Evolutionary conservation across 2,888 invertebrate genomes (phyloP), one percentile per base, ranked within the genome.

Genomic region (Drosophila quinaria): DNA sequence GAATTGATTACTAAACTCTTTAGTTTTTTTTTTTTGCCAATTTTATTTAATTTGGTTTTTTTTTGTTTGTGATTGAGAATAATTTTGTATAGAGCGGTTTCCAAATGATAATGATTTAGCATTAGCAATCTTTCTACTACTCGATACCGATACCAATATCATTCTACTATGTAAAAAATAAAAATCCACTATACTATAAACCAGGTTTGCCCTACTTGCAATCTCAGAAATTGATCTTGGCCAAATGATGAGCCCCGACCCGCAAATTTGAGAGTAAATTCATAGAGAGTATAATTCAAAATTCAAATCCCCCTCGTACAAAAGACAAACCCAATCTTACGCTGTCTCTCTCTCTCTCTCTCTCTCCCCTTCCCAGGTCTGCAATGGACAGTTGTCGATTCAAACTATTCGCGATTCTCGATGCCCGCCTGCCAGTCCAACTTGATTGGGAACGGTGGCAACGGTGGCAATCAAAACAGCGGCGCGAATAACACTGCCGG

Each of bases 361-460:
- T 92, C 92, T 22, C 25, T 25, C 25, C 94, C 94, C 94, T 94
- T 95, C 95, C 95, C 95, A 96, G 96, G 96, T 94, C 95, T 96
- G 94, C 96, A 96, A 94, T 96, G 96, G 96, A 95, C 95, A 93
- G 95, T 96, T 94, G 95, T 96, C 95, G 96, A 96, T 94, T 95
- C 96, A 93, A 95, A 95, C 92, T 96, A 96, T 93, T 94, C 96
- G 92, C 95, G 96, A 92, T 96, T 95, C 94, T 94, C 95, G 92
- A 94, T 94, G 92, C 93, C 95, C 90, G 94, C 95, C 92, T 94
- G 95, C 93, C 95, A 95, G 91, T 92, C 94, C 77, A 92, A 91
- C 90, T 89, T 92, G 84, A 92, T 92, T 91, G 93, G 92, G 79
- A 91, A 81, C 62, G 86, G 37, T 13, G 35, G 91, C 82, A 91